These are phyloP conservation scores for Monoplex corrugatus DNA, from an alignment of 2,888 invertebrate genomes.

Conservation along the genomic window DNA sequence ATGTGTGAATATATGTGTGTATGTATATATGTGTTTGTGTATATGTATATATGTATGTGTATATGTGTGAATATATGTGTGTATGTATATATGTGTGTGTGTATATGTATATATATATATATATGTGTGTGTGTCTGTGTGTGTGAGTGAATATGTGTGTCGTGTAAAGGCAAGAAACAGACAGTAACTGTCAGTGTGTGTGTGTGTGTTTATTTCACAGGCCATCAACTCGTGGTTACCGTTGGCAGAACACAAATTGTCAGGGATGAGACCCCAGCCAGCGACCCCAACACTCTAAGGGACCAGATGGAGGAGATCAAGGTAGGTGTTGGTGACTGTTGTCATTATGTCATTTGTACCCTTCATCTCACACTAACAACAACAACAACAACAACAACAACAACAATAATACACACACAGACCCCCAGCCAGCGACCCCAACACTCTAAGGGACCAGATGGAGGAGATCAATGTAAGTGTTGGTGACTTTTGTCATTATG, in stretches of 20 bases:
- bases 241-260: constrained; percentile 91
- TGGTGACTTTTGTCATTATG: too few relatives aligned
- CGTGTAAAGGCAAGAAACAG: too few relatives aligned
- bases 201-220: constrained; percentile 62
- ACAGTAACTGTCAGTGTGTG: too few relatives aligned
- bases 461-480: constrained; percentile 87
- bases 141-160: constrained; percentile 32
- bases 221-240: constrained; percentile 79
- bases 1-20: not conserved
- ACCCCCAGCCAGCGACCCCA: constrained; percentile 94
- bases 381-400: too few relatives aligned
- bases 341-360: too few relatives aligned
- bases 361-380: too few relatives aligned
- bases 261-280: constrained; percentile 92
- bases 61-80: not conserved
- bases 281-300: constrained; percentile 93
- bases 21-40: not conserved
- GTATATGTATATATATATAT: not conserved
- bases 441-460: constrained; percentile 91
- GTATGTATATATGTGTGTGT: not conserved
- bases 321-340: constrained; percentile 73
- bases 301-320: constrained; percentile 92
- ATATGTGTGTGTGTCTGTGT: constrained; percentile 14
- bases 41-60: not conserved
- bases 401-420: too few relatives aligned